phyloP scores from a whole-genome alignment of 2,888 invertebrate species.

The Cheilosia soror region DNA sequence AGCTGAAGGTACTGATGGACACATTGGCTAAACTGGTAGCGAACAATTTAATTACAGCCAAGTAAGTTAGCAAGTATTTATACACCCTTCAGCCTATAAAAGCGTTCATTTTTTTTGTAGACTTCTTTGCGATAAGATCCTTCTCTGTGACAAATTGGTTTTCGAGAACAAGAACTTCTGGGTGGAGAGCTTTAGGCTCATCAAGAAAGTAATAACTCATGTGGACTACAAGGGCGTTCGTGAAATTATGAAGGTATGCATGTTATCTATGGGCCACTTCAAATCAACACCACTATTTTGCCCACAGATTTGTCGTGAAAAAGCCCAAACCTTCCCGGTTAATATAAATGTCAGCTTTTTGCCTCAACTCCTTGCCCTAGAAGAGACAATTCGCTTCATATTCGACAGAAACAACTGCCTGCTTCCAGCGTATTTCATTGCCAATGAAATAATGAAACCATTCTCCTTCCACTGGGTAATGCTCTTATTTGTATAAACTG shows the following conservation, averaged over 20 bases:
- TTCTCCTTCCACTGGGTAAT: conserved; percentile 92
- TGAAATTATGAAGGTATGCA: conserved; percentile 93
- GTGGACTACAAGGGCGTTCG: conserved; percentile 98
- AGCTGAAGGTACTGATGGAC: conserved; percentile 90
- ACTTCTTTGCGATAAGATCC: conserved; percentile 93
- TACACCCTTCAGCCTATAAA: neutral
- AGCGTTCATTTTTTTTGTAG: conserved; percentile 82
- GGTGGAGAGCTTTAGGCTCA: conserved; percentile 93
- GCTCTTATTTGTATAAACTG: neutral
- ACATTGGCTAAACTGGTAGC: conserved; percentile 91
- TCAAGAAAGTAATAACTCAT: conserved; percentile 93
- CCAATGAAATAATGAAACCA: conserved; percentile 95
- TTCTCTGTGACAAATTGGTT: conserved; percentile 92
- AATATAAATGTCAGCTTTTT: conserved; percentile 91
- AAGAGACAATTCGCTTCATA: conserved; percentile 93
- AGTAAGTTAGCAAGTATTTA: conserved; percentile 84
- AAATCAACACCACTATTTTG: conserved; percentile 58
- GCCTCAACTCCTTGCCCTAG: conserved; percentile 92
- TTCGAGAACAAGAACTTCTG: conserved; percentile 94
- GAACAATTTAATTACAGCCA: conserved; percentile 89
- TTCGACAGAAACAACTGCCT: conserved; percentile 96
- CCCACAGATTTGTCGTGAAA: conserved; percentile 91
- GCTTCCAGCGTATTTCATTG: conserved; percentile 96
- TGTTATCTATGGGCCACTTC: too few species aligned
- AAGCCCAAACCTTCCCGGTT: conserved; percentile 92